Evolutionary conservation across 2,113 vertebrate species (phyloP).

Genomic region (Actinemys pallida): DNA sequence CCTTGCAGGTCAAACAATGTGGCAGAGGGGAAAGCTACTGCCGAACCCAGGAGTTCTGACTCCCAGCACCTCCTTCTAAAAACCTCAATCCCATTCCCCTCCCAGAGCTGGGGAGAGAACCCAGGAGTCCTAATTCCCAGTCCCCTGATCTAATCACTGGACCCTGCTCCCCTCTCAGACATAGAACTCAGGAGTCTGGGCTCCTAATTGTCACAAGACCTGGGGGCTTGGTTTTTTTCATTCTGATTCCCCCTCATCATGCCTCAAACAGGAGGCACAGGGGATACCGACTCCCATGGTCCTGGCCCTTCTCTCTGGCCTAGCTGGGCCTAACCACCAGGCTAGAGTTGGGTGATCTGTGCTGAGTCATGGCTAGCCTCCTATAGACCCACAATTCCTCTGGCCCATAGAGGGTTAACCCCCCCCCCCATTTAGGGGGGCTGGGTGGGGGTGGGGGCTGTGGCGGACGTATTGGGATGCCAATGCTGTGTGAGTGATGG

Average conservation of each 20-base stretch:
- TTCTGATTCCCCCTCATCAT: background rate
- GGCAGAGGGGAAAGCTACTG: background rate
- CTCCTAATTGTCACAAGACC: too few relatives aligned
- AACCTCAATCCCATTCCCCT: background rate
- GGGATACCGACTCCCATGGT: constrained; percentile 27
- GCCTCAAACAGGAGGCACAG: background rate
- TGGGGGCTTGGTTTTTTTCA: background rate
- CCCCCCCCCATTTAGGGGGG: too few relatives aligned
- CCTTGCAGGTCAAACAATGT: background rate
- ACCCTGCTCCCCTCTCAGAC: background rate
- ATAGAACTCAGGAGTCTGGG: background rate
- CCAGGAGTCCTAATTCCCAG: background rate
- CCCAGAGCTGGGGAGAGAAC: background rate
- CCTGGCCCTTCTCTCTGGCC: background rate
- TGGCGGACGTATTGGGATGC: background rate
- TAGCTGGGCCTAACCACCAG: background rate
- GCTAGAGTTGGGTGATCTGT: background rate
- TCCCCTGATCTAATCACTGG: background rate
- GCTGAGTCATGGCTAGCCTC: background rate
- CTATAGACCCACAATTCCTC: background rate
- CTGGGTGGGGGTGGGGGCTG: too few relatives aligned
- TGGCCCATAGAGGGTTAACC: background rate
- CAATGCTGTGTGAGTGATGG: background rate
- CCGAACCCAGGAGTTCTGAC: background rate
- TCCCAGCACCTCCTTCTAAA: background rate